These are phyloP conservation scores for Melanotaenia duboulayi DNA, from an alignment of 2,113 vertebrate species.

Conservation along the genomic window DNA sequence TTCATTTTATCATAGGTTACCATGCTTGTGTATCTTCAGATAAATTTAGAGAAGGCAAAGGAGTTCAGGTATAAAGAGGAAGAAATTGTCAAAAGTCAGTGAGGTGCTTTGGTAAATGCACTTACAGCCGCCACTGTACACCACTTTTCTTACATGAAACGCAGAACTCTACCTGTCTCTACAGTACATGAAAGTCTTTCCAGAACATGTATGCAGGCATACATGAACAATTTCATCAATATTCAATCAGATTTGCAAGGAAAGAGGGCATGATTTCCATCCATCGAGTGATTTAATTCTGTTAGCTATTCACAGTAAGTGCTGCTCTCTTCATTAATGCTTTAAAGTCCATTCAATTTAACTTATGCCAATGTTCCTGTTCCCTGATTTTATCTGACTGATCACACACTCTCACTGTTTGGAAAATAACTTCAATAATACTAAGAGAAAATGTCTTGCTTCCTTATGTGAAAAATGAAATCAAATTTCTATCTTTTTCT, in stretches of 20 bases:
- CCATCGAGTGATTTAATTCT: conserved; percentile 28
- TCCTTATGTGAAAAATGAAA: conserved; percentile 43
- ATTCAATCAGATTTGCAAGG: neutral
- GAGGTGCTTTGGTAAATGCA: neutral
- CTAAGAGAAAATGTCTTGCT: conserved; percentile 2
- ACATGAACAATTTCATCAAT: neutral
- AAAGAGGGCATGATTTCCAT: conserved; percentile 17
- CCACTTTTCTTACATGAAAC: neutral
- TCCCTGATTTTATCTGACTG: conserved; percentile 33
- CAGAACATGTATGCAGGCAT: neutral
- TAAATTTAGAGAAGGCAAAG: neutral
- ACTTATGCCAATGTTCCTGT: conserved; percentile 19
- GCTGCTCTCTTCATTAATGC: conserved; percentile 46
- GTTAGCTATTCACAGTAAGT: conserved; percentile 32
- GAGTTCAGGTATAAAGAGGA: neutral
- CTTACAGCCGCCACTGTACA: neutral
- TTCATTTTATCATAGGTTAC: neutral
- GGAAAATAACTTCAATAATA: conserved; percentile 13
- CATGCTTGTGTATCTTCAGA: neutral
- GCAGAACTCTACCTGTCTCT: neutral
- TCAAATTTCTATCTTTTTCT: conserved; percentile 31
- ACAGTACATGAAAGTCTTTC: neutral
- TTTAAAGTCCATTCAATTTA: conserved; percentile 43
- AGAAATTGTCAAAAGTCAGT: neutral
- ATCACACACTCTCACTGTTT: neutral